Conservation (phyloP, 2,888 invertebrate species). For the Endomychus coccineus region DNA sequence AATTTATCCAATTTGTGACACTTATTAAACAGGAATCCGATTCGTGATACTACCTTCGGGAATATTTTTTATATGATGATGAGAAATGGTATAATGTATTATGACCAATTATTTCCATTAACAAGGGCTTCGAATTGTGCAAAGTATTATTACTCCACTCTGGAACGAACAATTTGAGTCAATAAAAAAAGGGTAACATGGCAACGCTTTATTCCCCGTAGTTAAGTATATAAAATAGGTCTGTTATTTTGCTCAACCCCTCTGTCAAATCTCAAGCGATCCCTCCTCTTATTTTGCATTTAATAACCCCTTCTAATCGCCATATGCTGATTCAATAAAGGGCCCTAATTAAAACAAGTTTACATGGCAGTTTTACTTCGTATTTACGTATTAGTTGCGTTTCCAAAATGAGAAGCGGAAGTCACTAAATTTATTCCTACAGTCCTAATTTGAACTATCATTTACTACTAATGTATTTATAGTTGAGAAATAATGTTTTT, state of each 20-base stretch:
- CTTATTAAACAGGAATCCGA: background rate
- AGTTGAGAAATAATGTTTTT: no score
- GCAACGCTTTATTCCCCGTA: slow-evolving; percentile 14
- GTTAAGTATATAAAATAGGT: slow-evolving; percentile 5
- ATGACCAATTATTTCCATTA: no score
- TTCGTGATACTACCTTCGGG: background rate
- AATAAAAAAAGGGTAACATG: no score
- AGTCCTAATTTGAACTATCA: no score
- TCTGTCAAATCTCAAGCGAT: slow-evolving; percentile 35
- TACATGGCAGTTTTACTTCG: slow-evolving; percentile 17
- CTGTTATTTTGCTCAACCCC: slow-evolving; percentile 23
- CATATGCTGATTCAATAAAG: slow-evolving; percentile 29
- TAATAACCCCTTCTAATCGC: slow-evolving; percentile 35
- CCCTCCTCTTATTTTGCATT: slow-evolving; percentile 29
- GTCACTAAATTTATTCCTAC: no score
- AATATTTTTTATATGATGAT: background rate
- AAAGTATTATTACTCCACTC: no score
- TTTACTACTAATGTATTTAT: no score
- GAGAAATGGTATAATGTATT: background rate
- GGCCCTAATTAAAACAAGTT: slow-evolving; percentile 18
- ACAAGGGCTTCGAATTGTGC: slow-evolving; percentile 14
- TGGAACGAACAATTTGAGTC: no score
- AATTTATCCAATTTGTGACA: background rate
- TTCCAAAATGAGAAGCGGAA: slow-evolving; percentile 14
- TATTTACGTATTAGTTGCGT: slow-evolving; percentile 12